Conservation (phyloP, 2,797 vertebrate species). For the Oryzias dopingdopingensis region DNA sequence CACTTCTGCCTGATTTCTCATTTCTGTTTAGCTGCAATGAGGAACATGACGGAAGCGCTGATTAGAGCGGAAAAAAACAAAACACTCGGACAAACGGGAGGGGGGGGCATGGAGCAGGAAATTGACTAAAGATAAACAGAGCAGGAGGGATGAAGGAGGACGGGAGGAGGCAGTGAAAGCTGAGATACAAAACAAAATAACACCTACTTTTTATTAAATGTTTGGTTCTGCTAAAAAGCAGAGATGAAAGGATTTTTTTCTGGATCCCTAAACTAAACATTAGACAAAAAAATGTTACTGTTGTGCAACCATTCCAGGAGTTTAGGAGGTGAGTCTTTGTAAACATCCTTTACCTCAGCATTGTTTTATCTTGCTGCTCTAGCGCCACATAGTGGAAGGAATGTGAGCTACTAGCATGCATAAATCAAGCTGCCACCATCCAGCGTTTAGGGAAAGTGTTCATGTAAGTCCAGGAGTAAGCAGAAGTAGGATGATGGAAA, state of each 20-base stretch:
- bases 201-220: constrained; percentile 17
- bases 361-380: constrained; percentile 23
- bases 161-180: constrained; percentile 4
- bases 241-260: too few relatives aligned
- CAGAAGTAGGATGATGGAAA: too few relatives aligned
- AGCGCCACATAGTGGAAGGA: constrained; percentile 45
- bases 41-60: constrained; percentile 12
- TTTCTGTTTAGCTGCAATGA: constrained; percentile 23
- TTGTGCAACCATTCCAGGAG: constrained; percentile 1
- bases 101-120: neutral
- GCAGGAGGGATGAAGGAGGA: neutral
- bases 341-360: constrained; percentile 27
- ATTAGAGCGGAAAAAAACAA: constrained; percentile 39
- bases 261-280: neutral
- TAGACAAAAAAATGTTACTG: constrained; percentile 15
- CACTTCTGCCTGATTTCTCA: constrained; percentile 30
- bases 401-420: constrained; percentile 39
- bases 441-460: neutral
- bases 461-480: too few relatives aligned
- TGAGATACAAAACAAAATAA: constrained; percentile 20
- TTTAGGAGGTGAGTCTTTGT: constrained; percentile 27
- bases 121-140: constrained; percentile 25
- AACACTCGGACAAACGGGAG: constrained; percentile 1
- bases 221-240: constrained; percentile 6
- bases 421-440: constrained; percentile 15